Percentiles rank a stretch among this genome's conserved stretches.
phyloP scores from a whole-genome alignment of 1,140 invertebrate species.

The Bombus confusus region DNA sequence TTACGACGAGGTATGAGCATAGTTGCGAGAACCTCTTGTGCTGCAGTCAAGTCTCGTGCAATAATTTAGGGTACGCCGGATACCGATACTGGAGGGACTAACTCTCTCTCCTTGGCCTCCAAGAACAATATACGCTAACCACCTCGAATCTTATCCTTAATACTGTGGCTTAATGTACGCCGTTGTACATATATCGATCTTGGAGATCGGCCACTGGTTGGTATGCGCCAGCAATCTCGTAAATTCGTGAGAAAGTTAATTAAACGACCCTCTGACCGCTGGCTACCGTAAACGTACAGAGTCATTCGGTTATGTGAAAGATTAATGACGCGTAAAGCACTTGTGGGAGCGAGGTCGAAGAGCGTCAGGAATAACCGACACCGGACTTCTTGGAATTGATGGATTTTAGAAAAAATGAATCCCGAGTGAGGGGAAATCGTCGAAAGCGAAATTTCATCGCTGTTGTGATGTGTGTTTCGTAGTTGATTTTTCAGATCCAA shows the following conservation, averaged over 20 bases:
- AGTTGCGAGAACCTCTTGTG: constrained; percentile 54
- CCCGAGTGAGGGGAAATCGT: background rate
- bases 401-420: background rate
- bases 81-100: constrained; percentile 59
- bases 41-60: constrained; percentile 55
- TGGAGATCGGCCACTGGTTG: constrained; percentile 46
- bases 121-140: constrained; percentile 67
- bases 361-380: background rate
- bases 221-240: constrained; percentile 49
- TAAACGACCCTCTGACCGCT: constrained; percentile 52
- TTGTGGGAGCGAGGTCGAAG: background rate
- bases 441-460: background rate
- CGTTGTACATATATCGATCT: constrained; percentile 58
- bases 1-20: constrained; percentile 63
- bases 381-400: background rate
- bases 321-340: constrained; percentile 25
- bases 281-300: constrained; percentile 30
- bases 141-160: constrained; percentile 65
- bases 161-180: constrained; percentile 57
- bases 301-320: constrained; percentile 25
- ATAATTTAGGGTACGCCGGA: constrained; percentile 66
- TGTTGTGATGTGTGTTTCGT: too few species aligned
- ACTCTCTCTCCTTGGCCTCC: constrained; percentile 10
- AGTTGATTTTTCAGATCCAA: too few species aligned
- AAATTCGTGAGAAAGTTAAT: constrained; percentile 65